Conservation (phyloP, 2,113 vertebrate genomes). For the Entelurus aequoreus region DNA sequence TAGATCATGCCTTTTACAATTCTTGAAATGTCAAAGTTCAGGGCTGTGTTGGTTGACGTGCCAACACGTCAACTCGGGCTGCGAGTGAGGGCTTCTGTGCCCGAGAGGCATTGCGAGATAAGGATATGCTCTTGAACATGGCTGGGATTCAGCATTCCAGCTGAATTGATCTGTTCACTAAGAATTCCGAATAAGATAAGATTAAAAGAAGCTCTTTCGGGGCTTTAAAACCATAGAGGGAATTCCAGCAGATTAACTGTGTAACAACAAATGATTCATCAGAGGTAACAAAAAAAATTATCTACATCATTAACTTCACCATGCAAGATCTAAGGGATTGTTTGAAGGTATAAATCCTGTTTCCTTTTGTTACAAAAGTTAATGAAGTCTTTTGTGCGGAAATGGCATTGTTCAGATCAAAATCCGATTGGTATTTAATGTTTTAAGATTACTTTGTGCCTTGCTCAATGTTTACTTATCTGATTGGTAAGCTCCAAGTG, state of each 20-base stretch:
- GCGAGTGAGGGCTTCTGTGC: constrained; percentile 28
- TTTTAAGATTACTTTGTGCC: neutral
- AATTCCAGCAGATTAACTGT: constrained; percentile 9
- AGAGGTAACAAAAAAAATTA: constrained; percentile 8
- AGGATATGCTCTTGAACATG: constrained; percentile 43
- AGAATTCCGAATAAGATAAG: constrained; percentile 46
- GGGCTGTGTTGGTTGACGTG: constrained; percentile 41
- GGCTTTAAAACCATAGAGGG: constrained; percentile 28
- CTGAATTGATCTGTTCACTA: constrained; percentile 44
- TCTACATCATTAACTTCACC: constrained; percentile 24
- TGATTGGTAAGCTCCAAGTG: neutral
- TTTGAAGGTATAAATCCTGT: constrained; percentile 14
- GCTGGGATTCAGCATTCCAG: constrained; percentile 27
- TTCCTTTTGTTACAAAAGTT: constrained; percentile 18
- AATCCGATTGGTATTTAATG: neutral
- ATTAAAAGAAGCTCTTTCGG: constrained; percentile 36
- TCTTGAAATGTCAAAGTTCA: constrained; percentile 31
- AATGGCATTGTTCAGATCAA: neutral
- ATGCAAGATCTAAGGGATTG: constrained; percentile 20
- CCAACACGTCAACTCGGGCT: constrained; percentile 39
- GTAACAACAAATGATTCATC: constrained; percentile 24
- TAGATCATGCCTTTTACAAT: constrained; percentile 53
- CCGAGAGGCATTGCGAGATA: constrained; percentile 49
- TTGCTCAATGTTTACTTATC: neutral
- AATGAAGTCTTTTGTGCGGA: constrained; percentile 24